Evolutionary conservation across 2,797 vertebrate species (phyloP).

Genomic region (Lepilemur ruficaudatus): DNA sequence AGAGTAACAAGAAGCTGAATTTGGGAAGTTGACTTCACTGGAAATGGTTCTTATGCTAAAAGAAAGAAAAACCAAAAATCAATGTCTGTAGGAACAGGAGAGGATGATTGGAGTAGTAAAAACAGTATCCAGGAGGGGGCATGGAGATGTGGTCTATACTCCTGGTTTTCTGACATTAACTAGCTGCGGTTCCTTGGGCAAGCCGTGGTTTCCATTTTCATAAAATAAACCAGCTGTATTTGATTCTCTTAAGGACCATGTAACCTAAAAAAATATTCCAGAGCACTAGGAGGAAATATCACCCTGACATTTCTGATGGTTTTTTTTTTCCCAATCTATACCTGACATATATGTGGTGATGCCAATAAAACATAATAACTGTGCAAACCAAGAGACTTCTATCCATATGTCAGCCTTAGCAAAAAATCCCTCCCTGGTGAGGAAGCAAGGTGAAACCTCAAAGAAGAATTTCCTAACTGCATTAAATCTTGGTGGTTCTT

Average conservation of each 20-base stretch:
- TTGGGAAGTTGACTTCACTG: background rate
- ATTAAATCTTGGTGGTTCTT: background rate
- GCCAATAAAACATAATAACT: background rate
- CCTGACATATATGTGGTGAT: background rate
- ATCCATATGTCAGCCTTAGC: background rate
- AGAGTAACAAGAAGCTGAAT: slow-evolving; percentile 1
- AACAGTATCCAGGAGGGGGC: background rate
- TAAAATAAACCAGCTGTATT: background rate
- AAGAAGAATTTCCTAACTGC: background rate
- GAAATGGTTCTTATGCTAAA: slow-evolving; percentile 3
- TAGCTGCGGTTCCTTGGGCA: background rate
- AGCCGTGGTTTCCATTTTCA: background rate
- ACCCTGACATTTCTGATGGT: background rate
- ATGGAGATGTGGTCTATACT: background rate
- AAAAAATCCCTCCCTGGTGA: background rate
- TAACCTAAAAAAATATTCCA: background rate
- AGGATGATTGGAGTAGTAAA: background rate
- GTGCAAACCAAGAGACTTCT: background rate
- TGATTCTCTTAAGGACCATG: background rate
- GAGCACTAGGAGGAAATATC: background rate
- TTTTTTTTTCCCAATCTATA: background rate
- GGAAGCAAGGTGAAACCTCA: background rate
- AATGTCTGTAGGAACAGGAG: background rate
- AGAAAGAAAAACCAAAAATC: background rate
- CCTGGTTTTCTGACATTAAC: background rate